Evolutionary conservation across 2,113 vertebrate species (phyloP), one percentile per base, ranked within the genome.

Genomic region (Dicrurus megarhynchus): DNA sequence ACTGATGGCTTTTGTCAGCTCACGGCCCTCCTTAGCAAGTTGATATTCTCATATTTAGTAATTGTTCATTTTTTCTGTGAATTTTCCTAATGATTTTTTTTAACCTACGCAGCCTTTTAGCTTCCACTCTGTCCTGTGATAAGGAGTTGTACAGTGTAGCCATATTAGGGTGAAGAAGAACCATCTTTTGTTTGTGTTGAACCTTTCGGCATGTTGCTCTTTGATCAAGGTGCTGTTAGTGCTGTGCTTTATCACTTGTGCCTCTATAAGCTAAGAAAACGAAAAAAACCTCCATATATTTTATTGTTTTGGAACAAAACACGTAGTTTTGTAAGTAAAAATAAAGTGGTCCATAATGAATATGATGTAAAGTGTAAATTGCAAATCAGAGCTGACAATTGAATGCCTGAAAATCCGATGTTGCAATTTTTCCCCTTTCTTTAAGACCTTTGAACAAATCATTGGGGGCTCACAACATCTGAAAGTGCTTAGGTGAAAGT

Each of bases 401-500:
- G 89, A 81, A 73, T 85, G 37, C 60, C 84, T 94, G 90, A 92
- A 96, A 96, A 95, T 94, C 80, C 33, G 76, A 93, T 87, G 88
- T 42, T 94, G 96, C 95, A 90, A 47, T 75, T 96, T 96, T 93
- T 18, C 52, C 57, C 57, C 89, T 92, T 93, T 90, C 93, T 91
- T 89, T 82, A 89, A 93, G 94, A 88, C 71, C 84, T 97, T 97
- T 96, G 95, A 97, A 89, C 42, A 96, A 93, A 79, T 91, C 95
- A 84, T 68, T 79, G 41, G 91, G 91, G 96, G 82, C 83, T 93
- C 84, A 53, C 91, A 95, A 93, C 94, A 95, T 95, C 95, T 95
- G 93, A 94, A 95, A 96, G 76, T 52, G 90, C 87, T 94, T 90
- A 96, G 96, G 94, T 95, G 93, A 93, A 96, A 94, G 86, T 87